These are phyloP conservation scores for Eolophus roseicapilla DNA, from an alignment of 2,113 vertebrate species.

Conservation along the genomic window DNA sequence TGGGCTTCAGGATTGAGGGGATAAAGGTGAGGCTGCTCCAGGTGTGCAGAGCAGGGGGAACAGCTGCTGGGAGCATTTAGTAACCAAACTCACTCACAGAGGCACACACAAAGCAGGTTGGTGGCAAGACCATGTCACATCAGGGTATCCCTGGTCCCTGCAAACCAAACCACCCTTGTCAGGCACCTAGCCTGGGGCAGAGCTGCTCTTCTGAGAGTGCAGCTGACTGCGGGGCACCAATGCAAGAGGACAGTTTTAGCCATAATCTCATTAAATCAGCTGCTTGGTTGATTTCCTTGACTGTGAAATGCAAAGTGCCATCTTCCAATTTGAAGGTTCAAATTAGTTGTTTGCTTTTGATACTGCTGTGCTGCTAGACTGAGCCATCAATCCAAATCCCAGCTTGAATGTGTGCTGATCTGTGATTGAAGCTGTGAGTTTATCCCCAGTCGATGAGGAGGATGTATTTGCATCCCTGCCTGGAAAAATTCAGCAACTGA, in stretches of 20 bases:
- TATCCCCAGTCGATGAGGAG: not conserved
- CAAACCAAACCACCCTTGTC: not conserved
- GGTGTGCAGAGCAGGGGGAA: too few relatives aligned
- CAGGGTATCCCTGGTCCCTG: rapidly evolving
- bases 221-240: not conserved
- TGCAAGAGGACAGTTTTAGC: not conserved
- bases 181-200: not conserved
- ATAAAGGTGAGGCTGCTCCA: slow-evolving; percentile 85
- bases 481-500: not conserved
- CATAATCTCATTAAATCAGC: not conserved
- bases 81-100: not conserved
- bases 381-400: not conserved
- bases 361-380: not conserved
- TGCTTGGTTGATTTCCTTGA: not conserved
- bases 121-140: rapidly evolving
- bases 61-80: rapidly evolving
- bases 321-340: not conserved
- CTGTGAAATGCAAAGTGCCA: not conserved
- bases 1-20: slow-evolving; percentile 96
- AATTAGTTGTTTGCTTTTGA: not conserved
- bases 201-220: not conserved
- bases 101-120: not conserved
- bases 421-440: not conserved
- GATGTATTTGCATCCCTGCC: not conserved
- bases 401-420: not conserved